A percentile compares a stretch with the other conserved stretches of the same genome.
Evolutionary conservation across 2,797 vertebrate species (phyloP).

Genomic region (Hylomyscus alleni): DNA sequence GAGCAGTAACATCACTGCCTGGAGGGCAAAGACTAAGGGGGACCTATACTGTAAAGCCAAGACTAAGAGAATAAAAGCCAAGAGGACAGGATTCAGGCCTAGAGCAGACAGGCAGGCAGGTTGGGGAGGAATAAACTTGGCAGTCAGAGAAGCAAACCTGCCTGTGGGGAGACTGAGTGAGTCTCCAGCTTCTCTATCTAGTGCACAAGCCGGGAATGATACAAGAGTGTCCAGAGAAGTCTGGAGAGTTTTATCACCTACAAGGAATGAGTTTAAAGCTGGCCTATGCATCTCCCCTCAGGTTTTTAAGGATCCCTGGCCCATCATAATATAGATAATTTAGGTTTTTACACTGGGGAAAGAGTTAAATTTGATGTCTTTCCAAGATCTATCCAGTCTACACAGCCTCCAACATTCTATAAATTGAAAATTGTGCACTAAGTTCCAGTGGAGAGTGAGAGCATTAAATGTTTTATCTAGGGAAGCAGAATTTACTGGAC

Average conservation of each 20-base stretch:
- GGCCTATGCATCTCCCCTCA: background rate
- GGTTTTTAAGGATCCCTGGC: slow-evolving; percentile 9
- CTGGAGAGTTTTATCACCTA: background rate
- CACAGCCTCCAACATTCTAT: slow-evolving; percentile 58
- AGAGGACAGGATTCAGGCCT: background rate
- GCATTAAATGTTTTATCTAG: slow-evolving; percentile 78
- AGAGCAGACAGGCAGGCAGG: slow-evolving; percentile 7
- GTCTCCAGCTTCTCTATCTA: slow-evolving; percentile 34
- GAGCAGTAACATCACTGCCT: slow-evolving; percentile 51
- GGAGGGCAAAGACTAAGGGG: slow-evolving; percentile 64
- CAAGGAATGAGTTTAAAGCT: background rate
- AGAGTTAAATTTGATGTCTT: slow-evolving; percentile 59
- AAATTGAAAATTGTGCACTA: slow-evolving; percentile 74
- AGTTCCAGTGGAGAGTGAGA: slow-evolving; percentile 51
- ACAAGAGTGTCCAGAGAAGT: slow-evolving; percentile 51
- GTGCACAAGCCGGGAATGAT: slow-evolving; percentile 64
- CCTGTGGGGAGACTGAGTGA: slow-evolving; percentile 31
- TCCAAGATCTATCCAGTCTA: slow-evolving; percentile 51
- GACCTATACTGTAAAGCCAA: background rate
- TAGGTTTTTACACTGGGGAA: slow-evolving; percentile 53
- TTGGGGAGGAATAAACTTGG: slow-evolving; percentile 11
- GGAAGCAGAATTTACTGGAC: slow-evolving; percentile 66
- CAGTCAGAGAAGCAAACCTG: slow-evolving; percentile 22
- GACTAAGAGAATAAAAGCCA: slow-evolving; percentile 31
- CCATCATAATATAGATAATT: slow-evolving; percentile 38